Evolutionary conservation across 2,113 vertebrate genomes (phyloP).

Genomic region (Varanus salvator): DNA sequence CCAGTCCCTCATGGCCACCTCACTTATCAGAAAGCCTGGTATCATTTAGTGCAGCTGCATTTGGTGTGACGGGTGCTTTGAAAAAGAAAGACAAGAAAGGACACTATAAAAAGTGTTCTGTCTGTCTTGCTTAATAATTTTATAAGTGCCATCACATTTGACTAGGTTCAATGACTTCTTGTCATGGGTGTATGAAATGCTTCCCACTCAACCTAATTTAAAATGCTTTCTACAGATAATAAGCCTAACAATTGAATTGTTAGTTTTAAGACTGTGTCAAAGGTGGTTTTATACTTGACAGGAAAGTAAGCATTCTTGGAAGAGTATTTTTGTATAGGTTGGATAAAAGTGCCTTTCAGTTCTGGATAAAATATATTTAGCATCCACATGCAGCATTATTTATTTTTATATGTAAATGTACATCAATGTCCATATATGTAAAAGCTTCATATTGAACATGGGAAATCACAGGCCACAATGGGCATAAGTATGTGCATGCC

Average conservation of each 20-base stretch:
- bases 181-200: slow-evolving; percentile 20
- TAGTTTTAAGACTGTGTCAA: slow-evolving; percentile 1
- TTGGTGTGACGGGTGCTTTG: background rate
- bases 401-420: background rate
- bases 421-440: background rate
- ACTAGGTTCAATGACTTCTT: slow-evolving; percentile 31
- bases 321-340: background rate
- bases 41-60: background rate
- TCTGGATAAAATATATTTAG: background rate
- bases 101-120: background rate
- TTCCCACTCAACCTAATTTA: slow-evolving; percentile 9
- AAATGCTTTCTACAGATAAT: slow-evolving; percentile 21
- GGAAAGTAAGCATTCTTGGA: slow-evolving; percentile 17
- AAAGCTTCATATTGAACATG: background rate
- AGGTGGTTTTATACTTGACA: slow-evolving; percentile 27
- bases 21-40: background rate
- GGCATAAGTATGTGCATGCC: background rate
- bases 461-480: background rate
- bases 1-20: background rate
- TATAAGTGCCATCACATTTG: background rate
- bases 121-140: background rate
- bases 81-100: background rate
- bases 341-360: background rate
- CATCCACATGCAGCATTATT: background rate
- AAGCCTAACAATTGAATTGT: slow-evolving; percentile 10